Evolutionary conservation across 2,113 vertebrate genomes (phyloP).

Genomic region (Petrocephalus microphthalmus): DNA sequence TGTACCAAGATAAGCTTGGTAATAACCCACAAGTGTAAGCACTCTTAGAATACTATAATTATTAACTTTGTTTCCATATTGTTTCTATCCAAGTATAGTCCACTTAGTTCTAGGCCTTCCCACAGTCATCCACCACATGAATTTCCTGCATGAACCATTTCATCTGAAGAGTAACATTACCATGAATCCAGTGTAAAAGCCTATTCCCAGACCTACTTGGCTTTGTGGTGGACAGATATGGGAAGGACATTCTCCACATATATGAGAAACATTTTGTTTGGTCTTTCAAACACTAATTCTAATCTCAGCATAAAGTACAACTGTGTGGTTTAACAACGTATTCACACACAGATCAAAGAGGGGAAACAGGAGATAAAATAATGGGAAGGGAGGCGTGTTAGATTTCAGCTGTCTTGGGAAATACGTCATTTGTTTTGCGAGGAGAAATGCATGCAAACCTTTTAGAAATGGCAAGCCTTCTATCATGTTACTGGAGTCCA

Average conservation of each 20-base stretch:
- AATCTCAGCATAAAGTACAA: neutral
- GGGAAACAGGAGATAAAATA: conserved; percentile 1
- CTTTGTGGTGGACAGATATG: conserved; percentile 5
- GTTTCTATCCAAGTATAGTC: neutral
- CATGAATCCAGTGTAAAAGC: neutral
- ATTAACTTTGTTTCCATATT: neutral
- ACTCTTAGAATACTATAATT: neutral
- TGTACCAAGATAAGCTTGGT: neutral
- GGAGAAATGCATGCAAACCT: conserved; percentile 21
- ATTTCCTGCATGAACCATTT: neutral
- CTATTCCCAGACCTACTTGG: neutral
- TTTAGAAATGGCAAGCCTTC: conserved; percentile 22
- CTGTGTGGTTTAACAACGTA: neutral
- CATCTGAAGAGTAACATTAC: neutral
- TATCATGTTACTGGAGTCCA: conserved; percentile 22
- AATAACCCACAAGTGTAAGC: neutral
- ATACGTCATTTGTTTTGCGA: neutral
- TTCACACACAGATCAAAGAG: conserved; percentile 8
- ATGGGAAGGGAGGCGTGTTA: neutral
- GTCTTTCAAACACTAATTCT: neutral
- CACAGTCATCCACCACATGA: neutral
- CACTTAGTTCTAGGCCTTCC: neutral
- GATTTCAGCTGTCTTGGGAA: conserved; percentile 10
- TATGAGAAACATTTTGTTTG: neutral
- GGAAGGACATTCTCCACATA: neutral